Base-by-base conservation (phyloP, 1,140 invertebrate genomes). In the Drosophila willistoni region DNA sequence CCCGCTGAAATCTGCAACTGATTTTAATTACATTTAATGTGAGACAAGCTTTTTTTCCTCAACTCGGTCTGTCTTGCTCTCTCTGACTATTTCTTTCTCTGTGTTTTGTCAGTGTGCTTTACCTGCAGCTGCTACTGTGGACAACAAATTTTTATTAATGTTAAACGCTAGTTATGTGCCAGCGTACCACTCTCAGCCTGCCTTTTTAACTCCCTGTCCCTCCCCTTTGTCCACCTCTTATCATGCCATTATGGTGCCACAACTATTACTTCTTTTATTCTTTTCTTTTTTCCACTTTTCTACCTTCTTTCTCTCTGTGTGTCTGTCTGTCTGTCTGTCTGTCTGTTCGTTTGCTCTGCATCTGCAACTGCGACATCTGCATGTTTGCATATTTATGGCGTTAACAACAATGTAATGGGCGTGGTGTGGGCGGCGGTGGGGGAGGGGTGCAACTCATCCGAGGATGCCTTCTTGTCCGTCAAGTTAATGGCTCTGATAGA, bases 1-100 rank as follows among this genome's bases (percentile, higher is more conserved):
- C 13, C 42, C 60, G 12, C 51, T 42, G 36, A 13, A 41, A 59
- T 70, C 42, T 72, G 76, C 68, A 72, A 78, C 75, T 78, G 70
- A 78, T 78, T 78, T 78, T 78, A 78, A 78, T 78, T 78, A 78
- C 76, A 78, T 78, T 78, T 78, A 78, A 77, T 77, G 64, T 60
- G 51, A 78, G 68, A 66, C 76, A 62, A 51, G 44, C 61, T 71
- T 57, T 44, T 61, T 68, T 5, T 12, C 14, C 41, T 39, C 1
- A 9, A 14, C 7, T 7, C 1, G 9, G 9, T 6, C 7, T 13
- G 13, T 33, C 9, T 19, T 42, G 64, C 14, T 17, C 1, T n/a
- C 14, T 34, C 33, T 33, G 5, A 0, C 33, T 4, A 5, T 5
- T 7, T 33, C 2, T 12, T 22, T 61, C 41, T 25, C 33, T 5